phyloP scores from a whole-genome alignment of 2,113 vertebrate species.

The Oreochromis spilurus region DNA sequence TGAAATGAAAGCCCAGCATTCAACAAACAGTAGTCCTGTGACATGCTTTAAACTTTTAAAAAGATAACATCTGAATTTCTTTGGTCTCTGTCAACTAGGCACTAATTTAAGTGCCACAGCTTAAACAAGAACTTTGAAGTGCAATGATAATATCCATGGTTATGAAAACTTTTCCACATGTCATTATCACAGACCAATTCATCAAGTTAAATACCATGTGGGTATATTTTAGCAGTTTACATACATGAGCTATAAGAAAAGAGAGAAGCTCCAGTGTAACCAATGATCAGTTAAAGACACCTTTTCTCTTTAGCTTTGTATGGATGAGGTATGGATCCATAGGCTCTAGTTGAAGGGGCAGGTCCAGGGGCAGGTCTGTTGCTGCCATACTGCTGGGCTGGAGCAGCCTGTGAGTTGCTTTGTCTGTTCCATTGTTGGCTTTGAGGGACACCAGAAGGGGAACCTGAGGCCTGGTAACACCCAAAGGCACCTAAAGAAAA shows the following conservation, averaged over 20 bases:
- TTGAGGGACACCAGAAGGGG: conserved; percentile 12
- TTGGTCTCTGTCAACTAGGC: not conserved
- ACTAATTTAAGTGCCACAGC: not conserved
- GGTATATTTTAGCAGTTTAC: not conserved
- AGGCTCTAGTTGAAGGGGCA: conserved; percentile 12
- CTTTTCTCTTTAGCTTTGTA: conserved; percentile 51
- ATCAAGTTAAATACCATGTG: not conserved
- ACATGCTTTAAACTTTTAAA: not conserved
- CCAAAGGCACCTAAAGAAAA: conserved; percentile 45
- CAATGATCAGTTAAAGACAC: conserved; percentile 26
- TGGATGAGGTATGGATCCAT: conserved; percentile 47
- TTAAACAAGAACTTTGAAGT: not conserved
- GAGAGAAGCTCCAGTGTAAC: not conserved
- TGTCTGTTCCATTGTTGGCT: conserved; percentile 52
- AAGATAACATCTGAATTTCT: not conserved
- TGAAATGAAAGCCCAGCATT: conserved; percentile 15
- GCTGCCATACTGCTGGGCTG: conserved; percentile 26
- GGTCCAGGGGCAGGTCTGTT: conserved; percentile 41
- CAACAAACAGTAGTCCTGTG: not conserved
- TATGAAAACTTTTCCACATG: not conserved
- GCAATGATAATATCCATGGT: not conserved
- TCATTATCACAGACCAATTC: not conserved
- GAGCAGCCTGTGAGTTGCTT: conserved; percentile 8
- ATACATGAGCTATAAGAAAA: not conserved
- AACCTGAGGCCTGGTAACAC: conserved; percentile 13